These are phyloP conservation scores for Caradrina clavipalpis DNA, from an alignment of 2,888 invertebrate genomes.

Conservation along the genomic window DNA sequence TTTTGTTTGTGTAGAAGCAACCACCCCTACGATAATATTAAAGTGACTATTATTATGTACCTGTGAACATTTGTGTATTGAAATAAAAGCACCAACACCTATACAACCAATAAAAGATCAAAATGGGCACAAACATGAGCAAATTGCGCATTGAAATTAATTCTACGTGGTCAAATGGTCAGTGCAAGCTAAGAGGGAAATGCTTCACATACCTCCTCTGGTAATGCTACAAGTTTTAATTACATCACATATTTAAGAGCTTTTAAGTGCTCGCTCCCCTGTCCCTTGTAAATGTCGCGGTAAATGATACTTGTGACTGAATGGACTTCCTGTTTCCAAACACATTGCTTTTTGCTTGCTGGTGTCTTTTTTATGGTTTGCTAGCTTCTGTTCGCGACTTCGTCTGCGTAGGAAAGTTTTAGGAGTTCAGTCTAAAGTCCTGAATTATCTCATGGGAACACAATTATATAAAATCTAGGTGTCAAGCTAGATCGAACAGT, in stretches of 20 bases:
- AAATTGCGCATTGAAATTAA: conserved; percentile 19
- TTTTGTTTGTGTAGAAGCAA: no score
- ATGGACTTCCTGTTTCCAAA: conserved; percentile 48
- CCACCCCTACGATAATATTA: no score
- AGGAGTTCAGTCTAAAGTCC: no score
- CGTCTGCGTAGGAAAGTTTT: no score
- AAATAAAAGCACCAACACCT: no score
- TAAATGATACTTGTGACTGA: conserved; percentile 50
- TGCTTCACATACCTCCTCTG: conserved; percentile 38
- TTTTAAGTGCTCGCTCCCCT: conserved; percentile 39
- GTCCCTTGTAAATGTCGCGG: conserved; percentile 33
- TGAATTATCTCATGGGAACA: no score
- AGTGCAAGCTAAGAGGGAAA: conserved; percentile 42
- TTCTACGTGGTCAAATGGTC: conserved; percentile 18
- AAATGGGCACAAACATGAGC: not conserved
- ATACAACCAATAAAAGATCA: not conserved
- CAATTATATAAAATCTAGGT: no score
- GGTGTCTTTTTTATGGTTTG: not conserved
- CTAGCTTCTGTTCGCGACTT: no score
- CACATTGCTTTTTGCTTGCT: not conserved
- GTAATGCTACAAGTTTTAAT: conserved; percentile 53
- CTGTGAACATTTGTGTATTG: no score
- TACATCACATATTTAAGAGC: conserved; percentile 53
- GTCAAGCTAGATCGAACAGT: no score
- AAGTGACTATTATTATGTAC: no score